A percentile compares a stretch with the other conserved stretches of the same genome.
phyloP scores from a whole-genome alignment of 2,113 vertebrate genomes.

The Eurypyga helias region DNA sequence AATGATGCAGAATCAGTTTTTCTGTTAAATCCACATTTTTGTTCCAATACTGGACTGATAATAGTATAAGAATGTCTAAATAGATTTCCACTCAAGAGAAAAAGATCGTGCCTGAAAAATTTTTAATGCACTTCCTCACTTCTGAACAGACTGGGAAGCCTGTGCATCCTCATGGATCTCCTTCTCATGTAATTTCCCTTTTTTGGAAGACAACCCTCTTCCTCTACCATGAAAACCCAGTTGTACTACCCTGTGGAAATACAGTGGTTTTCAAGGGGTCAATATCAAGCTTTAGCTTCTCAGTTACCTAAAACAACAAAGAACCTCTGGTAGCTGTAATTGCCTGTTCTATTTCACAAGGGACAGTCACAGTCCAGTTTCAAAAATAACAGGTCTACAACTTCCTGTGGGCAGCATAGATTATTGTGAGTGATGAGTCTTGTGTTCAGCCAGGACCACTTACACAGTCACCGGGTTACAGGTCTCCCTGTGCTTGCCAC shows the following conservation, averaged over 20 bases:
- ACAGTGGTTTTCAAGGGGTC: not conserved
- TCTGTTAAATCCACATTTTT: not conserved
- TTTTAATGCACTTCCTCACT: not conserved
- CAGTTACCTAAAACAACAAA: not conserved
- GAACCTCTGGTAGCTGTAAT: not conserved
- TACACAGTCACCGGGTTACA: not conserved
- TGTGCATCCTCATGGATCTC: not conserved
- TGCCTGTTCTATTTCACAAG: not conserved
- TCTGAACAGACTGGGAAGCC: not conserved
- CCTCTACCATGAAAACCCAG: not conserved
- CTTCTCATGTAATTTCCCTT: not conserved
- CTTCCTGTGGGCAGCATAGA: not conserved
- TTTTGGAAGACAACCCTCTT: not conserved
- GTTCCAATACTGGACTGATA: not conserved
- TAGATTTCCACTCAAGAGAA: not conserved
- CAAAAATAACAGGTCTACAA: not conserved
- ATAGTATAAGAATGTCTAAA: not conserved
- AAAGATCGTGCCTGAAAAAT: not conserved
- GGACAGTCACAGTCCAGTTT: not conserved
- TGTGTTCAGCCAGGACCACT: not conserved
- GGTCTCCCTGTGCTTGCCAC: not conserved
- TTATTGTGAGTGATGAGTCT: not conserved
- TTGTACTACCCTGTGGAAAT: not conserved
- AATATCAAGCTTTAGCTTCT: not conserved
- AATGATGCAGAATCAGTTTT: not conserved